A percentile compares a stretch with the other conserved stretches of the same genome.
These are phyloP conservation scores for Petrolisthes cinctipes DNA, from an alignment of 2,888 invertebrate species.

Conservation along the genomic window DNA sequence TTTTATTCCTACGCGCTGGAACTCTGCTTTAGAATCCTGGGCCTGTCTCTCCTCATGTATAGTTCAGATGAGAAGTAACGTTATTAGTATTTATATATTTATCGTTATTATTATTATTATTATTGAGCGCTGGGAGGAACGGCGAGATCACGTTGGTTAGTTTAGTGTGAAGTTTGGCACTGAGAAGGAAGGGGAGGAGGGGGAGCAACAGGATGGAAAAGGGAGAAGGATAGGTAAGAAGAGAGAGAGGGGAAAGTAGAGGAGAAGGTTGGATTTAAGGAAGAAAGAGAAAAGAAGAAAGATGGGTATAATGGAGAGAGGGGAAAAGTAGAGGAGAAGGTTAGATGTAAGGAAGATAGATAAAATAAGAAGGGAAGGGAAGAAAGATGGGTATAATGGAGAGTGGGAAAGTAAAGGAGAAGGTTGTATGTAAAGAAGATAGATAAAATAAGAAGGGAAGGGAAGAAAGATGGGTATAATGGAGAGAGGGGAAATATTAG, in stretches of 20 bases:
- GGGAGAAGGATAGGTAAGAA: background rate
- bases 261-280: too few species aligned
- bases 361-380: too few species aligned
- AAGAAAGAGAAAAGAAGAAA: background rate
- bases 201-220: background rate
- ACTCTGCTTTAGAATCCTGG: background rate
- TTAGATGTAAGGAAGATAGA: too few species aligned
- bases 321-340: too few species aligned
- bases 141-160: background rate
- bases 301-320: background rate
- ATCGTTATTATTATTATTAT: too few species aligned
- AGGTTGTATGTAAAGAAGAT: background rate
- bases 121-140: background rate
- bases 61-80: too few species aligned
- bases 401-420: background rate
- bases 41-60: background rate
- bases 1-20: background rate
- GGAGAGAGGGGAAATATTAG: background rate
- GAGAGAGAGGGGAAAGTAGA: background rate
- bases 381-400: background rate
- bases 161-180: background rate
- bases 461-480: background rate
- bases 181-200: background rate
- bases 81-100: too few species aligned
- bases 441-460: background rate